These are phyloP conservation scores for Stichodactyla helianthus DNA, from an alignment of 64 coral and sea anemone species.

Conservation along the genomic window DNA sequence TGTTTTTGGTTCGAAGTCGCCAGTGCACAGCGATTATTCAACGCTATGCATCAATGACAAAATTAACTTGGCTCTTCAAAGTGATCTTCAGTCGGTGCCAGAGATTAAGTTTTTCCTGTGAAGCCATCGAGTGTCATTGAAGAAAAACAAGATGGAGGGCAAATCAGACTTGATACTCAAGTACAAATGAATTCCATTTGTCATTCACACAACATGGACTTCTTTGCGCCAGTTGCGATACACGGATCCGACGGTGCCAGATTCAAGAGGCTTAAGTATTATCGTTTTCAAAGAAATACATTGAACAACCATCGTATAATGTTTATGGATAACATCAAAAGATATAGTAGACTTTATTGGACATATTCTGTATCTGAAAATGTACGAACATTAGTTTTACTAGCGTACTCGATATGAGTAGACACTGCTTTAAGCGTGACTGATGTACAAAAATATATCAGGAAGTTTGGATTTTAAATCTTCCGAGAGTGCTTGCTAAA, in stretches of 20 bases:
- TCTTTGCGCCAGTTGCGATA: neutral
- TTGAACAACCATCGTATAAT: neutral
- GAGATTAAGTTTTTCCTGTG: slow-evolving; percentile 12
- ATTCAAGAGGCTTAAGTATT: neutral
- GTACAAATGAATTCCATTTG: neutral
- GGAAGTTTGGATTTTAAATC: neutral
- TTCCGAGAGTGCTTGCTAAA: neutral
- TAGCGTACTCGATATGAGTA: neutral
- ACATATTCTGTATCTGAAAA: neutral
- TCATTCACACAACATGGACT: too few species aligned
- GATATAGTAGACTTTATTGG: neutral
- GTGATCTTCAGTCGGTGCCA: slow-evolving; percentile 2
- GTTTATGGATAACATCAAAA: neutral
- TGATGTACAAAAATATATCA: neutral
- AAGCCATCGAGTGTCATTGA: neutral
- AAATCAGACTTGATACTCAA: neutral
- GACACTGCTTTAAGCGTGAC: neutral
- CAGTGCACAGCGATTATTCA: slow-evolving; percentile 5
- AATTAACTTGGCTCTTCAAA: slow-evolving; percentile 2
- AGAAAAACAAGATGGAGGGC: neutral
- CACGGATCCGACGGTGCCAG: neutral
- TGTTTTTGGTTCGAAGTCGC: slow-evolving; percentile 15
- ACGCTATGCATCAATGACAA: slow-evolving; percentile 2
- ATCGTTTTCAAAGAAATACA: neutral
- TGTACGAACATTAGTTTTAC: neutral